Conservation (phyloP, 2,888 invertebrate genomes). For the Plagodis pulveraria region DNA sequence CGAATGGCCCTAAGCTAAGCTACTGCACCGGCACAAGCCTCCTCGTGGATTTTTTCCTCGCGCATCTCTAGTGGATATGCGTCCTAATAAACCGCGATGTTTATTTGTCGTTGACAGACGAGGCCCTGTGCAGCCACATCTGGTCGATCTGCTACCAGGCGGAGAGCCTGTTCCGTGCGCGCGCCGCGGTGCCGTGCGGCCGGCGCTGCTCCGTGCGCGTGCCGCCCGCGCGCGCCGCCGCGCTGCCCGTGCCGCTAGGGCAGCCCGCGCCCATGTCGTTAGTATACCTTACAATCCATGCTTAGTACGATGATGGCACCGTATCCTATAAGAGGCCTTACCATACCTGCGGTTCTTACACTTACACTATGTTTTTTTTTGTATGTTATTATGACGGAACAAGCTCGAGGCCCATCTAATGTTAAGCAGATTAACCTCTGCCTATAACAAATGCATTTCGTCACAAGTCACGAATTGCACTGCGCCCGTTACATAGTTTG, state of each 20-base stretch:
- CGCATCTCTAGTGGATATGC: too few species aligned
- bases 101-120: conserved; percentile 75
- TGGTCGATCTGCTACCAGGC: conserved; percentile 93
- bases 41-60: too few species aligned
- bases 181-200: conserved; percentile 89
- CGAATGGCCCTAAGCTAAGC: too few species aligned
- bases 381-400: too few species aligned
- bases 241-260: conserved; percentile 86
- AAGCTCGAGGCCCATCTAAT: too few species aligned
- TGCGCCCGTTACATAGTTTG: too few species aligned
- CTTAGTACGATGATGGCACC: not conserved
- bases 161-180: conserved; percentile 87
- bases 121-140: conserved; percentile 91
- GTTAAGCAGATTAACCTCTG: too few species aligned
- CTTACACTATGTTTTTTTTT: too few species aligned
- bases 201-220: conserved; percentile 89
- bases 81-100: too few species aligned
- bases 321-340: not conserved
- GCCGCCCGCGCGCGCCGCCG: conserved; percentile 72
- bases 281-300: conserved; percentile 43
- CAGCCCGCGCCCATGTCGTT: conserved; percentile 89
- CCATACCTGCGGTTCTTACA: not conserved
- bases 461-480: too few species aligned
- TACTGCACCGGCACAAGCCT: too few species aligned
- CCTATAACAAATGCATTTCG: too few species aligned